phyloP scores from a whole-genome alignment of 2,888 invertebrate species.

The Epinotia ramella region DNA sequence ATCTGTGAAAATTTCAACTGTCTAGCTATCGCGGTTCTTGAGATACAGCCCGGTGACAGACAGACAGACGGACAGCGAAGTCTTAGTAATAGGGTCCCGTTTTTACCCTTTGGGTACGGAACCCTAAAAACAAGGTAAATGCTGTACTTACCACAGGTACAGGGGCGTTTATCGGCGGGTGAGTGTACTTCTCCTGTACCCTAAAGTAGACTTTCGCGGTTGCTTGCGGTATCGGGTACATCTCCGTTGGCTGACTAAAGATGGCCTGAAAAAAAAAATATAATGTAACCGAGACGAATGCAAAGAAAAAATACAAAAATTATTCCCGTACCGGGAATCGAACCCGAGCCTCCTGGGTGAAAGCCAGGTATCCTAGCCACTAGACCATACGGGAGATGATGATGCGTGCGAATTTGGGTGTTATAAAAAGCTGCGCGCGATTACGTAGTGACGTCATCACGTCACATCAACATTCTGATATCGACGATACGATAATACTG shows the following conservation, averaged over 20 bases:
- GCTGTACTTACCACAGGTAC: slow-evolving; percentile 59
- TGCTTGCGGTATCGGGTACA: slow-evolving; percentile 75
- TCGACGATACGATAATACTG: background rate
- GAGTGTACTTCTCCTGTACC: slow-evolving; percentile 65
- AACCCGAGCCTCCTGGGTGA: slow-evolving; percentile 91
- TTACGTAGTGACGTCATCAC: background rate
- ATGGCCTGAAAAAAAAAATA: slow-evolving; percentile 60
- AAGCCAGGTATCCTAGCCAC: slow-evolving; percentile 90
- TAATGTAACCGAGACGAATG: background rate
- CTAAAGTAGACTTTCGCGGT: slow-evolving; percentile 74
- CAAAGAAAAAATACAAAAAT: slow-evolving; percentile 54
- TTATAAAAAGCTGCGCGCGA: background rate
- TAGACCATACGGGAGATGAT: slow-evolving; percentile 86
- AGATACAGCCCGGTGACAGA: too few species aligned
- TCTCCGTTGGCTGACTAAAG: slow-evolving; percentile 73
- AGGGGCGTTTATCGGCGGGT: slow-evolving; percentile 54
- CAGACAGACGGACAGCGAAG: too few species aligned
- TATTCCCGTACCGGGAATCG: slow-evolving; percentile 89
- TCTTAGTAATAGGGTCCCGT: too few species aligned
- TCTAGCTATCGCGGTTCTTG: too few species aligned
- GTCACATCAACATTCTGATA: background rate
- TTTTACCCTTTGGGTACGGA: too few species aligned
- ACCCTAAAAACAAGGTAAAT: too few species aligned
- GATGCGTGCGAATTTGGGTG: slow-evolving; percentile 19
- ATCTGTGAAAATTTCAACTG: too few species aligned